Percentiles rank a stretch among this genome's conserved stretches.
Conservation (phyloP, 2,888 invertebrate species). For the Limulus polyphemus region DNA sequence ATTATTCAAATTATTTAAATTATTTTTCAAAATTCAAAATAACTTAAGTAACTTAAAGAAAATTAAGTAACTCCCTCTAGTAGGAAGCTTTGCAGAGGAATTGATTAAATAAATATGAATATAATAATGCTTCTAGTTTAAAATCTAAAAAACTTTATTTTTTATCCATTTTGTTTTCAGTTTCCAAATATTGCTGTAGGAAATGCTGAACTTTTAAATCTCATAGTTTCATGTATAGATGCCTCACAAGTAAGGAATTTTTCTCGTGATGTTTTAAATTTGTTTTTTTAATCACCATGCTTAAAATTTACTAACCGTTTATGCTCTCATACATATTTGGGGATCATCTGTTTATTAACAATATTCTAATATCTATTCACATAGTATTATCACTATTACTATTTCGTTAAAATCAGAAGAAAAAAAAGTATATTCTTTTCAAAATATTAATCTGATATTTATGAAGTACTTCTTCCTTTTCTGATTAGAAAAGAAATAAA, state of each 20-base stretch:
- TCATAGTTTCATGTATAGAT: constrained; percentile 82
- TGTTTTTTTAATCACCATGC: not conserved
- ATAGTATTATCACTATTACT: no score
- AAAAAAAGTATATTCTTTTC: no score
- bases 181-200: constrained; percentile 77
- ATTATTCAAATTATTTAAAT: no score
- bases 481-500: not conserved
- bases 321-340: constrained; percentile 4
- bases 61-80: no score
- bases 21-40: no score
- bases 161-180: constrained; percentile 19
- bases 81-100: no score
- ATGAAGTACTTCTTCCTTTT: no score
- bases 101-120: no score
- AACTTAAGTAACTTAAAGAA: no score
- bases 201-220: constrained; percentile 71
- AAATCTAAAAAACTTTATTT: constrained; percentile 2
- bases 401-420: no score
- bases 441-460: no score
- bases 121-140: not conserved
- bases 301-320: not conserved
- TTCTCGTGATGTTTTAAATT: not conserved
- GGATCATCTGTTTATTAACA: not conserved
- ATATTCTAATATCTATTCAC: not conserved
- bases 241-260: constrained; percentile 44